These are phyloP conservation scores for Nebria brevicollis DNA, from an alignment of 2,888 invertebrate genomes.

Conservation along the genomic window DNA sequence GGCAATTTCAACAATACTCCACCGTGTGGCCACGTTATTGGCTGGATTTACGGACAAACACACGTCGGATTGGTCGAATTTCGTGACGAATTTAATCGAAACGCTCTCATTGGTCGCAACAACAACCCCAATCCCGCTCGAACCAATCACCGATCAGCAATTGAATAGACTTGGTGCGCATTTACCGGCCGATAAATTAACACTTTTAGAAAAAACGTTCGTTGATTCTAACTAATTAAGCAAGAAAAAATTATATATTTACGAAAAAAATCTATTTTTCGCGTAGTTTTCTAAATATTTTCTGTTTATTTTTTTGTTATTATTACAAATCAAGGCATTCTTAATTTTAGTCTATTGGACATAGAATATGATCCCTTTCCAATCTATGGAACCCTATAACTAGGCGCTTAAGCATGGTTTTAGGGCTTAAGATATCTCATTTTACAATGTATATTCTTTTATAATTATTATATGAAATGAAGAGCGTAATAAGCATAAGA, in stretches of 20 bases:
- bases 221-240: slow-evolving; percentile 50
- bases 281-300: slow-evolving; percentile 1
- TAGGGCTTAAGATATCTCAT: neutral
- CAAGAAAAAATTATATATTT: slow-evolving; percentile 1
- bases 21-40: slow-evolving; percentile 64
- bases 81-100: slow-evolving; percentile 66
- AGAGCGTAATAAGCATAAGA: neutral
- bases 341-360: neutral
- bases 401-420: neutral
- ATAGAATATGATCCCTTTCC: neutral
- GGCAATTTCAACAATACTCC: slow-evolving; percentile 65
- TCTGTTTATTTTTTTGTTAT: neutral
- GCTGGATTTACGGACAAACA: slow-evolving; percentile 57
- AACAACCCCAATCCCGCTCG: slow-evolving; percentile 56
- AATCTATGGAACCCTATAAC: neutral
- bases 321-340: neutral
- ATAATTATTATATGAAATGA: neutral
- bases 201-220: slow-evolving; percentile 57
- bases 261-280: slow-evolving; percentile 9
- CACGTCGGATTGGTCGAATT: slow-evolving; percentile 65
- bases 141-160: slow-evolving; percentile 57
- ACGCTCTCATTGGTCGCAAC: slow-evolving; percentile 55
- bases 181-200: slow-evolving; percentile 55
- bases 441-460: slow-evolving; percentile 1
- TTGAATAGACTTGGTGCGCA: slow-evolving; percentile 57